Conservation (phyloP, 2,113 vertebrate genomes). For the Hymenochirus boettgeri region DNA sequence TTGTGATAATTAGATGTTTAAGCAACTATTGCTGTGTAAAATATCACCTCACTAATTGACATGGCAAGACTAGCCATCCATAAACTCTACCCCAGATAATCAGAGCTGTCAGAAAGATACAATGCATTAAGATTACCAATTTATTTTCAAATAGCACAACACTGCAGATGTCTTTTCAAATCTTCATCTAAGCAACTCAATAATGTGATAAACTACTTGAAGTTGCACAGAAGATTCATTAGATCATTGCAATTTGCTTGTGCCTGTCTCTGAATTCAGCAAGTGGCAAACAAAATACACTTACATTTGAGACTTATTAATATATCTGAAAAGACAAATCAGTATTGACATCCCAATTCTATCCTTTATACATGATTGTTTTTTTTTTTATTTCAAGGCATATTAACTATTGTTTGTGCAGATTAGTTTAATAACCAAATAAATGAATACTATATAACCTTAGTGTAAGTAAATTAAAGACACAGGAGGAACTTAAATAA, state of each 20-base stretch:
- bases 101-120: conserved; percentile 15
- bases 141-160: conserved; percentile 20
- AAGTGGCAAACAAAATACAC: conserved; percentile 32
- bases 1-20: conserved; percentile 39
- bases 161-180: conserved; percentile 35
- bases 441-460: not conserved
- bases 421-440: conserved; percentile 9
- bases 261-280: conserved; percentile 27
- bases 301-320: conserved; percentile 41
- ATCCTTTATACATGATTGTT: conserved; percentile 34
- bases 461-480: not conserved
- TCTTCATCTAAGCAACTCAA: conserved; percentile 33
- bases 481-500: too few species aligned
- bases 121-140: conserved; percentile 24
- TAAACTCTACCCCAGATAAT: conserved; percentile 15
- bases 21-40: conserved; percentile 8
- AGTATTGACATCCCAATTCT: conserved; percentile 34
- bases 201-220: conserved; percentile 40
- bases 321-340: conserved; percentile 33
- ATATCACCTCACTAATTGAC: conserved; percentile 35
- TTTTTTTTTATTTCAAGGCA: conserved; percentile 31
- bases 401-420: conserved; percentile 11
- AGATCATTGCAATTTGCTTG: conserved; percentile 40
- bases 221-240: conserved; percentile 21
- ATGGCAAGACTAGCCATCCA: conserved; percentile 19